These are phyloP conservation scores for Ectropis crepuscularia DNA, from an alignment of 2,888 invertebrate species.

Conservation along the genomic window DNA sequence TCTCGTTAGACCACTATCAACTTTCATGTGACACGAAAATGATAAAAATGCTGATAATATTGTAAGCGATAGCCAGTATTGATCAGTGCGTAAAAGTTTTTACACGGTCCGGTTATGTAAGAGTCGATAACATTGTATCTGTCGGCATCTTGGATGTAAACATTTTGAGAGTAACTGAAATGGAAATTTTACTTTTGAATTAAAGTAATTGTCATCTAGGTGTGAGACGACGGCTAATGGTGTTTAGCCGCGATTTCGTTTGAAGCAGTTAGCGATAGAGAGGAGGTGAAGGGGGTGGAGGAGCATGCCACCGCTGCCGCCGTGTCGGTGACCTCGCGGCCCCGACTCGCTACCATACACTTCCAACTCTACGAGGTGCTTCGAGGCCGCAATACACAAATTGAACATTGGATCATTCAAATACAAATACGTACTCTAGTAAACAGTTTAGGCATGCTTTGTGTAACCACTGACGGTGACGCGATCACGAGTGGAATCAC, in stretches of 20 bases:
- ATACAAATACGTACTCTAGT: slow-evolving; percentile 10
- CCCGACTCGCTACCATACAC: slow-evolving; percentile 59
- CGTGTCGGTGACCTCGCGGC: slow-evolving; percentile 80
- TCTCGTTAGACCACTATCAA: not conserved
- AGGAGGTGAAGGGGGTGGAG: slow-evolving; percentile 51
- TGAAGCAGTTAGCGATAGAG: slow-evolving; percentile 53
- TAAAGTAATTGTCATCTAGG: slow-evolving; percentile 3
- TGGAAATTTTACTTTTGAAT: slow-evolving; percentile 3
- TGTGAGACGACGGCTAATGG: slow-evolving; percentile 18
- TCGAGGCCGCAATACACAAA: slow-evolving; percentile 60
- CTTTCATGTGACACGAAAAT: slow-evolving; percentile 1
- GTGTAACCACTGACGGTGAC: not conserved
- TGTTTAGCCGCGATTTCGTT: slow-evolving; percentile 44
- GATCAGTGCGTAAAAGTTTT: slow-evolving; percentile 7
- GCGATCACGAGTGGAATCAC: no score
- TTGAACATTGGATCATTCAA: slow-evolving; percentile 44
- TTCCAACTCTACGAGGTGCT: slow-evolving; percentile 43
- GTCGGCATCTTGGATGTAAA: not conserved
- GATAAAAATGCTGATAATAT: slow-evolving; percentile 8
- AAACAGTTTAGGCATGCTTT: not conserved
- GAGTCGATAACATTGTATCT: slow-evolving; percentile 12
- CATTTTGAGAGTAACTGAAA: not conserved
- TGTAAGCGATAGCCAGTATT: slow-evolving; percentile 10
- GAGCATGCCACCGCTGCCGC: slow-evolving; percentile 50
- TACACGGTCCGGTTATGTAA: slow-evolving; percentile 17